Evolutionary conservation across 2,797 vertebrate genomes (phyloP).

Genomic region (Karalla daura): DNA sequence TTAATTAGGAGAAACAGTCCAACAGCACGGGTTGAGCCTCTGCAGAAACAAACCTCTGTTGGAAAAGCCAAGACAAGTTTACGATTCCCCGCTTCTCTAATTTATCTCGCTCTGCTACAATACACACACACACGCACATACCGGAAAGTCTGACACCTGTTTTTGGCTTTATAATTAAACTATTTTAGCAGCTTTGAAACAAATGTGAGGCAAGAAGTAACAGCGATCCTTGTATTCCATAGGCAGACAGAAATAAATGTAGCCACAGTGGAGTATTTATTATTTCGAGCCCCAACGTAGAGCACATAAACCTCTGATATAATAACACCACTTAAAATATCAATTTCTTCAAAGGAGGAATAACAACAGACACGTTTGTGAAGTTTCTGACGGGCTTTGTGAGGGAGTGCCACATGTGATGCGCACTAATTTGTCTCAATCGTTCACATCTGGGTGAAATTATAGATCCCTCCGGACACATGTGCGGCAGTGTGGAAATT

Average conservation of each 20-base stretch:
- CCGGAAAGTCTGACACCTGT: conserved; percentile 54
- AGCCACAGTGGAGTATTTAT: conserved; percentile 19
- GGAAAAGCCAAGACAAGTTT: conserved; percentile 38
- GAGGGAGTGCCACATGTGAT: conserved; percentile 37
- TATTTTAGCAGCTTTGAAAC: conserved; percentile 24
- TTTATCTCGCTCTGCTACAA: conserved; percentile 21
- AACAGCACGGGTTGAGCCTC: conserved; percentile 28
- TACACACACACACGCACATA: conserved; percentile 10
- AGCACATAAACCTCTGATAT: conserved; percentile 7
- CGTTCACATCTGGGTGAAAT: conserved; percentile 65
- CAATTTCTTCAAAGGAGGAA: conserved; percentile 23
- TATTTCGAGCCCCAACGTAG: conserved; percentile 20
- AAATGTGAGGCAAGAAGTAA: conserved; percentile 34
- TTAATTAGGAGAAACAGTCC: conserved; percentile 68
- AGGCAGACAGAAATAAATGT: conserved; percentile 16
- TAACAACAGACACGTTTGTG: conserved; percentile 32
- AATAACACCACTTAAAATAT: conserved; percentile 32
- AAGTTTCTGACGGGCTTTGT: conserved; percentile 46
- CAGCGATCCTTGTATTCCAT: conserved; percentile 3
- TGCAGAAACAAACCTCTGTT: conserved; percentile 49
- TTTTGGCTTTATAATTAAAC: conserved; percentile 27
- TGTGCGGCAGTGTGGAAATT: conserved; percentile 43
- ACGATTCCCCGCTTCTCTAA: conserved; percentile 12
- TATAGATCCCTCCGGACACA: conserved; percentile 43
- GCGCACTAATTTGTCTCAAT: conserved; percentile 43